Conservation (phyloP, 2,113 vertebrate species). For the Axis porcinus region DNA sequence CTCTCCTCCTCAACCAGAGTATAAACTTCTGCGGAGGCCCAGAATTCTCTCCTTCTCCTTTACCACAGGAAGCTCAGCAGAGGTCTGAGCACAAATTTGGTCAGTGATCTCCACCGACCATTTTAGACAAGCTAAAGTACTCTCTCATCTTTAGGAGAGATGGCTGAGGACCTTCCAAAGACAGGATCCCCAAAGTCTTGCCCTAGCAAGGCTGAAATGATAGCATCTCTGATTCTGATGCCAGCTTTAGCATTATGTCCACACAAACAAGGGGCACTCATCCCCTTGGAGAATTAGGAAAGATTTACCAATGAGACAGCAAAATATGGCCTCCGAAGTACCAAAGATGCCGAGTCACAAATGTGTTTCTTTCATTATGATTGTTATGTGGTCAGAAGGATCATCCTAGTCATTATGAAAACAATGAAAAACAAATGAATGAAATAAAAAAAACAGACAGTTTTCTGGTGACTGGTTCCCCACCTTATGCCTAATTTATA, state of each 20-base stretch:
- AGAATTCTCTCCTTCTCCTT: neutral
- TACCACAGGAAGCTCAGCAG: neutral
- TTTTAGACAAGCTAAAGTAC: neutral
- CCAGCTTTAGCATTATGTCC: neutral
- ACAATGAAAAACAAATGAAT: neutral
- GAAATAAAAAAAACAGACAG: neutral
- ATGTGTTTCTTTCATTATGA: constrained; percentile 39
- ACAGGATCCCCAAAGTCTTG: neutral
- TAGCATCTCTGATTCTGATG: neutral
- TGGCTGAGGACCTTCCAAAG: neutral
- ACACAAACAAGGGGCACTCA: neutral
- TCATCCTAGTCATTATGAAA: constrained; percentile 1
- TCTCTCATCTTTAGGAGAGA: neutral
- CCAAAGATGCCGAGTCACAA: neutral
- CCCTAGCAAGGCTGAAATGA: neutral
- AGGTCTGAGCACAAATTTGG: neutral
- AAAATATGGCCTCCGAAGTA: neutral
- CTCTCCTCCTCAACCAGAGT: neutral
- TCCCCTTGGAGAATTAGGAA: constrained; percentile 7
- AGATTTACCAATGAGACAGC: neutral
- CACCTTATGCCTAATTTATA: neutral
- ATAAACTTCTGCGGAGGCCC: neutral
- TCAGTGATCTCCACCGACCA: neutral
- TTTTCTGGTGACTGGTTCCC: neutral
- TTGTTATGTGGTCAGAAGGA: neutral